Evolutionary conservation across 1,140 invertebrate genomes (phyloP), one percentile per base, ranked within the genome.

Genomic region (Sminthurides bifidus): DNA sequence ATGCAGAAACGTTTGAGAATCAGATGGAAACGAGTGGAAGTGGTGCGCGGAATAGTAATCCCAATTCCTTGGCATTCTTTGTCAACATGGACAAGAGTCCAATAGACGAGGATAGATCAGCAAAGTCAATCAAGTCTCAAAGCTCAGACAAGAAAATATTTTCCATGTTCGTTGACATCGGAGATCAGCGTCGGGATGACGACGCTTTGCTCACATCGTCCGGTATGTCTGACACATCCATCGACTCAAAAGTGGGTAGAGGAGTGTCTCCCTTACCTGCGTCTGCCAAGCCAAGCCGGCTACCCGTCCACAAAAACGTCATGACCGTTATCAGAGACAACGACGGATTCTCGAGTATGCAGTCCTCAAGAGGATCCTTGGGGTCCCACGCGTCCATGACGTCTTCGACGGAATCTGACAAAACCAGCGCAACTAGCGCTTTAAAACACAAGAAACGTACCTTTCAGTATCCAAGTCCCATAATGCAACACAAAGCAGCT

Each of bases 161-260:
- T 30, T 54, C 55, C 5, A 60, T 64, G 62, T 64, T 64, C 54
- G 59, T 64, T 2, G 62, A 64, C 40, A 46, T 64, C 54, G 56
- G 56, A 19, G 24, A 41, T 6, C 19, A 46, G 19, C n/a, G 35
- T n/a, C n/a, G n/a, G n/a, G n/a, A n/a, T n/a, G n/a, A n/a, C n/a
- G n/a, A n/a, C n/a, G n/a, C n/a, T n/a, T n/a, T n/a, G n/a, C n/a
- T n/a, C n/a, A n/a, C n/a, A n/a, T n/a, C n/a, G n/a, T n/a, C n/a
- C n/a, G n/a, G n/a, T n/a, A n/a, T n/a, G n/a, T n/a, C n/a, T n/a
- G n/a, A n/a, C n/a, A n/a, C n/a, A n/a, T n/a, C n/a, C n/a, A n/a
- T n/a, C n/a, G n/a, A n/a, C n/a, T n/a, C n/a, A n/a, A n/a, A n/a
- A n/a, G n/a, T n/a, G n/a, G n/a, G n/a, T n/a, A n/a, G n/a, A n/a